Conservation (phyloP, 1,140 invertebrate genomes). For the Drosophila lowei region DNA sequence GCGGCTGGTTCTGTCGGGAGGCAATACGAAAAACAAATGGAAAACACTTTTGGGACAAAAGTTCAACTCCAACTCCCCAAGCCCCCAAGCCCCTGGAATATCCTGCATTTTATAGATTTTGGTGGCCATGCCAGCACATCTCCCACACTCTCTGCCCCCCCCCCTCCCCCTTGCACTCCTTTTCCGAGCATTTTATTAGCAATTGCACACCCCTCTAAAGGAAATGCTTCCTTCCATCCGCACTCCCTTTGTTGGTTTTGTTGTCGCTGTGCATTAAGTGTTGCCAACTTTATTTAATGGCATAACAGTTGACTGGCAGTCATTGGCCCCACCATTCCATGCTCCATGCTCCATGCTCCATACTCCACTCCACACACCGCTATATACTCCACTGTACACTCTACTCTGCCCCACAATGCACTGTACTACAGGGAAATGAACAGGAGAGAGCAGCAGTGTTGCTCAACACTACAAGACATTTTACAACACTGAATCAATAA, state of each 20-base stretch:
- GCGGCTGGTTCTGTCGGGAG: slow-evolving; percentile 9
- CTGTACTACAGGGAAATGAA: neutral
- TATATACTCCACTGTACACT: slow-evolving; percentile 4
- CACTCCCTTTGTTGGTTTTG: slow-evolving; percentile 73
- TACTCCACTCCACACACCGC: slow-evolving; percentile 1
- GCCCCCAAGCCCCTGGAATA: neutral
- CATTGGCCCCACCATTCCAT: slow-evolving; percentile 41
- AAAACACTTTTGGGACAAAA: slow-evolving; percentile 50
- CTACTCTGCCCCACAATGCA: slow-evolving; percentile 21
- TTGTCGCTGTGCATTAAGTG: slow-evolving; percentile 82
- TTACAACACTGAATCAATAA: too few relatives aligned
- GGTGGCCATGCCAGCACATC: slow-evolving; percentile 3
- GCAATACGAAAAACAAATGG: slow-evolving; percentile 48
- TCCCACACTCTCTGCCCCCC: neutral
- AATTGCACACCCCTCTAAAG: slow-evolving; percentile 36
- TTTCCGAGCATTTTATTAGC: slow-evolving; percentile 34
- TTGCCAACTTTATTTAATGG: slow-evolving; percentile 83
- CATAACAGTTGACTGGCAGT: slow-evolving; percentile 79
- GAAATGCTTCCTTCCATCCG: slow-evolving; percentile 1
- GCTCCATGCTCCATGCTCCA: neutral
- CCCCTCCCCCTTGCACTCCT: too few relatives aligned
- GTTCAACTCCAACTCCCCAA: neutral
- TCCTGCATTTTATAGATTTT: slow-evolving; percentile 58
- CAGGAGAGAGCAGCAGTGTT: too few relatives aligned
- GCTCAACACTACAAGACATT: too few relatives aligned